Percentiles rank a stretch among this genome's conserved stretches.
These are phyloP conservation scores for Anadara kagoshimensis DNA, from an alignment of 1,140 invertebrate genomes.

Conservation along the genomic window DNA sequence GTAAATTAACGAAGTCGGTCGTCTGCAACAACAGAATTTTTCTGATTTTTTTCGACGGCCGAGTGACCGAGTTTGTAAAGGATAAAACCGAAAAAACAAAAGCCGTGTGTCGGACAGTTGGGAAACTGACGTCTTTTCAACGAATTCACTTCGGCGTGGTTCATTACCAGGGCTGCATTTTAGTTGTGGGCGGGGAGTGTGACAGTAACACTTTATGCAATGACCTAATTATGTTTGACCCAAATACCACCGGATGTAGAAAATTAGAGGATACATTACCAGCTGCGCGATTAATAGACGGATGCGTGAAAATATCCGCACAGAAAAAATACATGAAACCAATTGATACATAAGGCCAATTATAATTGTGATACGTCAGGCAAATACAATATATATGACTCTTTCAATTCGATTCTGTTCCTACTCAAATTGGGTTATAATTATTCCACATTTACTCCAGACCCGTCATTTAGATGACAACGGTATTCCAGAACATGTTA, in stretches of 20 bases:
- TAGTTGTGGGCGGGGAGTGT: slow-evolving; percentile 60
- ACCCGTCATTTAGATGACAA: too few species aligned
- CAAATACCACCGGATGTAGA: slow-evolving; percentile 49
- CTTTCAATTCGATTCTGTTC: too few species aligned
- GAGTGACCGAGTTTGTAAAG: slow-evolving; percentile 55
- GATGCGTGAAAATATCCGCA: slow-evolving; percentile 63
- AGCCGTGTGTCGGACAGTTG: slow-evolving; percentile 44
- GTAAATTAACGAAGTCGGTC: slow-evolving; percentile 61
- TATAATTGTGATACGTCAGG: too few species aligned
- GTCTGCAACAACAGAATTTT: slow-evolving; percentile 56
- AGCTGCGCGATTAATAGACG: slow-evolving; percentile 61
- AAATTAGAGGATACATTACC: slow-evolving; percentile 57
- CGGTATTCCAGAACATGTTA: too few species aligned
- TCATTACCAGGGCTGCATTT: slow-evolving; percentile 58
- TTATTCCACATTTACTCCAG: too few species aligned
- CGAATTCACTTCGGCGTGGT: slow-evolving; percentile 64
- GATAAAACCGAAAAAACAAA: slow-evolving; percentile 27
- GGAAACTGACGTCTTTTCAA: slow-evolving; percentile 59
- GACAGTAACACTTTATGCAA: slow-evolving; percentile 56
- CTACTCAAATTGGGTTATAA: too few species aligned
- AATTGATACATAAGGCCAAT: too few species aligned
- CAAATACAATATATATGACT: too few species aligned
- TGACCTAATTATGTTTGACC: slow-evolving; percentile 60
- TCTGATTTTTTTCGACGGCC: slow-evolving; percentile 64
- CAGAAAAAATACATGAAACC: slow-evolving; percentile 57